Percentiles rank a stretch among this genome's conserved stretches.
Conservation (phyloP, 1,140 invertebrate genomes). For the Amyelois transitella region DNA sequence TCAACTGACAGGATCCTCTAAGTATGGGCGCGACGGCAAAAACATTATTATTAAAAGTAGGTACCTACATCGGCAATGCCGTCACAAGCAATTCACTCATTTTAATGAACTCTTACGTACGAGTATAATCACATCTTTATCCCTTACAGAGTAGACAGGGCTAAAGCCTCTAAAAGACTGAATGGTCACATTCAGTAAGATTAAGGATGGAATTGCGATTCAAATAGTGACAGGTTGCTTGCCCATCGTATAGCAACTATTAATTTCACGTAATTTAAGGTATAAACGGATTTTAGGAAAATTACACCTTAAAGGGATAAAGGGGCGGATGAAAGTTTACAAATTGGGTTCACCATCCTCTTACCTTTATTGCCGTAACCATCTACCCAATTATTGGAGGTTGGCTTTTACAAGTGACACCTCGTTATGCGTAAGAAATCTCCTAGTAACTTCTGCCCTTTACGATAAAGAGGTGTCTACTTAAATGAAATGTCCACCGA, state of each 20-base stretch:
- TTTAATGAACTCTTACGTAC: no score
- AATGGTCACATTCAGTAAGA: neutral
- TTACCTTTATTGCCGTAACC: slow-evolving; percentile 14
- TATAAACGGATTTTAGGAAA: slow-evolving; percentile 3
- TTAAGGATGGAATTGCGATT: no score
- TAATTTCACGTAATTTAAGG: neutral
- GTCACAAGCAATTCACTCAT: no score
- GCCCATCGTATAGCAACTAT: no score
- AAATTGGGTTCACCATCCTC: slow-evolving; percentile 17
- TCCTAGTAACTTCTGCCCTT: neutral
- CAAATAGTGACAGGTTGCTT: no score
- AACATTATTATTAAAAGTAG: no score
- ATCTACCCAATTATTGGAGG: slow-evolving; percentile 19
- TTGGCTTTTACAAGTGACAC: slow-evolving; percentile 10
- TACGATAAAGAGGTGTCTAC: neutral
- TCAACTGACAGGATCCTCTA: neutral
- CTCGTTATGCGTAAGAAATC: neutral
- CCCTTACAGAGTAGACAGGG: no score
- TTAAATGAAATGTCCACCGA: neutral
- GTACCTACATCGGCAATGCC: no score
- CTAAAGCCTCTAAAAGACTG: no score
- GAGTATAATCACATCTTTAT: no score
- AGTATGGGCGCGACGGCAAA: no score
- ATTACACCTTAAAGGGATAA: slow-evolving; percentile 8
- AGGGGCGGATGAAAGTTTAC: slow-evolving; percentile 20